A percentile compares a stretch with the other conserved stretches of the same genome.
Conservation (phyloP, 2,797 vertebrate genomes). For the Pempheris klunzingeri region DNA sequence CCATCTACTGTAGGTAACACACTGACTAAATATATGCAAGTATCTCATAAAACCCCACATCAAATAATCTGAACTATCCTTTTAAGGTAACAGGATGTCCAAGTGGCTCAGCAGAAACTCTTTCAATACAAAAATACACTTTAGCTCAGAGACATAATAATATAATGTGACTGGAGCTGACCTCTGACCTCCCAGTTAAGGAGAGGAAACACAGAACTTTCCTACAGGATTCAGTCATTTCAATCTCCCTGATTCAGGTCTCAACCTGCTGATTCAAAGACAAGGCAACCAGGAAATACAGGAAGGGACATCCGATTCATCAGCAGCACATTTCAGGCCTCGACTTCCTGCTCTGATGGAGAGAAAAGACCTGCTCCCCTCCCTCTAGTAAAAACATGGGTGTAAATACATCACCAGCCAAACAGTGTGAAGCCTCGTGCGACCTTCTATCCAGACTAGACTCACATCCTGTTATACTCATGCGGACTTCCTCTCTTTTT, state of each 20-base stretch:
- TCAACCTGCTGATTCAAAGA: constrained; percentile 32
- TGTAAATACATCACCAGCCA: constrained; percentile 39
- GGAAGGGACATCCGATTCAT: constrained; percentile 43
- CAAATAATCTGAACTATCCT: too few species aligned
- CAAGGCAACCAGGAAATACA: constrained; percentile 26
- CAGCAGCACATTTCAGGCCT: constrained; percentile 25
- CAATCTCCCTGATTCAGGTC: background rate
- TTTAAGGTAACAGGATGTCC: background rate
- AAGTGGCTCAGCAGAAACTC: background rate
- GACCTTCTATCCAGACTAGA: constrained; percentile 57
- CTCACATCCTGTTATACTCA: constrained; percentile 36
- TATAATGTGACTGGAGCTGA: background rate
- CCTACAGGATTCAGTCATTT: background rate
- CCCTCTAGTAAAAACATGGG: background rate
- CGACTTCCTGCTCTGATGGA: constrained; percentile 43
- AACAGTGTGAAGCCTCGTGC: background rate
- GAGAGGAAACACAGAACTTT: background rate
- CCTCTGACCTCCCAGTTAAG: constrained; percentile 10
- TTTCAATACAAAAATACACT: background rate
- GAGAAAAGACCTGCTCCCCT: constrained; percentile 19
- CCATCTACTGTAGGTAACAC: too few species aligned
- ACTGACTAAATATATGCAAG: too few species aligned
- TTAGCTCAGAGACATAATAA: too few species aligned
- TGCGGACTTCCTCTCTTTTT: constrained; percentile 57
- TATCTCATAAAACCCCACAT: too few species aligned